A percentile compares a stretch with the other conserved stretches of the same genome.
phyloP scores from a whole-genome alignment of 2,888 invertebrate species.

The Portevinia maculata region DNA sequence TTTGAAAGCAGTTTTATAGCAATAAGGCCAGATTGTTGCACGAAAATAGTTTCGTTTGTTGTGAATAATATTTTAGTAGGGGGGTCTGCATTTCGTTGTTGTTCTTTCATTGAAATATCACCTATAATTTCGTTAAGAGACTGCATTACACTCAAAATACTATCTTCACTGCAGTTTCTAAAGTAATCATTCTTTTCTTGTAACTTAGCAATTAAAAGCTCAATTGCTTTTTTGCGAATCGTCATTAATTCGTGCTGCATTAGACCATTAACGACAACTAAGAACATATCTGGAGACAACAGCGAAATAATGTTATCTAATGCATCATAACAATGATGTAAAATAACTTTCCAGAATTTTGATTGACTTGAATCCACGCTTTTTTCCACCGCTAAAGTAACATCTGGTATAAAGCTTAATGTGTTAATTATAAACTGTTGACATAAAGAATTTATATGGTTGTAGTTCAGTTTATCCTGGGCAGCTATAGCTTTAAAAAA shows the following conservation, averaged over 20 bases:
- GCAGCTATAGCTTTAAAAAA: slow-evolving; percentile 87
- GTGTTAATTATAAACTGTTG: slow-evolving; percentile 88
- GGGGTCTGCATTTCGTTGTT: slow-evolving; percentile 80
- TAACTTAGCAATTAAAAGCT: slow-evolving; percentile 92
- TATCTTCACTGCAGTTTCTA: slow-evolving; percentile 83
- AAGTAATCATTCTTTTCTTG: slow-evolving; percentile 87
- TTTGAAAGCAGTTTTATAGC: slow-evolving; percentile 92
- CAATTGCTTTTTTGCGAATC: slow-evolving; percentile 92
- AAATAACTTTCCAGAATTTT: slow-evolving; percentile 92
- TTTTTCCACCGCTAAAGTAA: slow-evolving; percentile 86
- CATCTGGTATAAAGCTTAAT: slow-evolving; percentile 87
- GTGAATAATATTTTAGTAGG: slow-evolving; percentile 77
- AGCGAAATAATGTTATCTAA: slow-evolving; percentile 91
- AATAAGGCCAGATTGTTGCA: slow-evolving; percentile 92
- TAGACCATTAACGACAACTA: slow-evolving; percentile 90
- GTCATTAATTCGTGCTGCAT: slow-evolving; percentile 87
- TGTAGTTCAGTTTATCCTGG: slow-evolving; percentile 83
- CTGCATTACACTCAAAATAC: slow-evolving; percentile 85
- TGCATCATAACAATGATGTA: slow-evolving; percentile 91
- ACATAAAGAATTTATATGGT: slow-evolving; percentile 86
- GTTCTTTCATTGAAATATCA: slow-evolving; percentile 83
- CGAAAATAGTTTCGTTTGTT: slow-evolving; percentile 85
- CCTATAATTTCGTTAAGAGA: slow-evolving; percentile 86
- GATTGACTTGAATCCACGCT: slow-evolving; percentile 84
- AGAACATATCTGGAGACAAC: slow-evolving; percentile 90